phyloP scores from a whole-genome alignment of 30 jellyfish, hydroid and myxozoan species.

The Chrysaora quinquecirrha region DNA sequence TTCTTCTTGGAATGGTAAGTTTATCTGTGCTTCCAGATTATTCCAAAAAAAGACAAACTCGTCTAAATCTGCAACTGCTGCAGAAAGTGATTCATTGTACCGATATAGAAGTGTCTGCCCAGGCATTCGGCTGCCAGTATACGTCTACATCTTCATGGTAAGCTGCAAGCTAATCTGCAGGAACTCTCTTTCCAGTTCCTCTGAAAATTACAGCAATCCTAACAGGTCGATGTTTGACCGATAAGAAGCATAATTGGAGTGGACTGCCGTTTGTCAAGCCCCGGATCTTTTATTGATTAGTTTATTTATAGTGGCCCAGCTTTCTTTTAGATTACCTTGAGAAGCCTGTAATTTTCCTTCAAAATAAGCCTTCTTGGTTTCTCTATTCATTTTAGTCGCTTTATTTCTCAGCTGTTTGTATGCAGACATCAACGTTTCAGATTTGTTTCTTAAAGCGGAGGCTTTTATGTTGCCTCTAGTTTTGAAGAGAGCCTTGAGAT shows the following conservation, averaged over 20 bases:
- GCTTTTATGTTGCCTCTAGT: background rate
- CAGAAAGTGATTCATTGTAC: constrained; percentile 31
- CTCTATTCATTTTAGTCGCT: too few species aligned
- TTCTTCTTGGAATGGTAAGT: too few species aligned
- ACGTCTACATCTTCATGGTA: constrained; percentile 42
- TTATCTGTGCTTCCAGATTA: too few species aligned
- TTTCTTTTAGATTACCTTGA: background rate
- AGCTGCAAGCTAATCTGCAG: constrained; percentile 14
- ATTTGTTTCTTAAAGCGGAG: background rate
- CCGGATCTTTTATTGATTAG: too few species aligned
- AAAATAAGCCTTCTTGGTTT: background rate
- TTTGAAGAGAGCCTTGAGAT: background rate
- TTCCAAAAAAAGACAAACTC: too few species aligned
- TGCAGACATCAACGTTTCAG: too few species aligned
- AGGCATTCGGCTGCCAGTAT: constrained; percentile 42
- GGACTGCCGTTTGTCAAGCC: background rate
- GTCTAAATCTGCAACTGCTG: too few species aligned
- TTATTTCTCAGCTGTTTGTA: too few species aligned
- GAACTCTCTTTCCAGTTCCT: constrained; percentile 41
- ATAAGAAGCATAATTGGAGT: background rate
- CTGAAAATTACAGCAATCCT: constrained; percentile 30
- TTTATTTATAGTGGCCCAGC: background rate
- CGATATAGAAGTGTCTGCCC: constrained; percentile 33
- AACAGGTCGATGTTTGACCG: background rate
- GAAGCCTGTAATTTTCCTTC: background rate